A percentile compares a stretch with the other conserved stretches of the same genome.
Evolutionary conservation across 1,140 invertebrate species (phyloP).

Genomic region (Camponotus floridanus): DNA sequence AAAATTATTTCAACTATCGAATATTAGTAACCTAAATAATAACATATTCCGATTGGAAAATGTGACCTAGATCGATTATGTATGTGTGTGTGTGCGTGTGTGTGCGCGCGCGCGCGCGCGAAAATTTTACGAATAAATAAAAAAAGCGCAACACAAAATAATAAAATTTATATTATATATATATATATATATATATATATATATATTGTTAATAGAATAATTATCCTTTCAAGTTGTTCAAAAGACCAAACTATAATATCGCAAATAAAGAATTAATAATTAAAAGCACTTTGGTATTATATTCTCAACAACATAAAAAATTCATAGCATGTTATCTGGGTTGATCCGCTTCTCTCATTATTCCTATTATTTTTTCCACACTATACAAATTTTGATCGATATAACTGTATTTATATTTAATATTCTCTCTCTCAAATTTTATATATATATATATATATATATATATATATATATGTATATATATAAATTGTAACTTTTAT

Average conservation of each 20-base stretch:
- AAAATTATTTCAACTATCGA: conserved; percentile 15
- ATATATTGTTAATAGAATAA: too few species aligned
- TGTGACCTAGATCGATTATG: background rate
- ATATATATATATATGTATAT: too few species aligned
- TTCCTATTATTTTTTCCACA: background rate
- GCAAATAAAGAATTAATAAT: conserved; percentile 23
- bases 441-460: too few species aligned
- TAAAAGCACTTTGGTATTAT: background rate
- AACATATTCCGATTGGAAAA: conserved; percentile 29
- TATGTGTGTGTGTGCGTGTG: background rate
- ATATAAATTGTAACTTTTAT: background rate
- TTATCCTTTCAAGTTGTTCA: background rate
- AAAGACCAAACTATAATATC: background rate
- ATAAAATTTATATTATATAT: conserved; percentile 2
- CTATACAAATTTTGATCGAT: background rate
- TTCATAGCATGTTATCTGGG: background rate
- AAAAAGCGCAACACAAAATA: background rate
- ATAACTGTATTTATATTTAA: background rate
- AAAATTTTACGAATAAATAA: conserved; percentile 4
- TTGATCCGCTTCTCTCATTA: background rate
- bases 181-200: too few species aligned
- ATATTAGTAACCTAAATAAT: conserved; percentile 21
- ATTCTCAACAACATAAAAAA: background rate
- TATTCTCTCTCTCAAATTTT: background rate
- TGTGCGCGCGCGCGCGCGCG: too few species aligned